These are phyloP conservation scores for Seriola quinqueradiata DNA, from an alignment of 2,113 vertebrate species.

Conservation along the genomic window DNA sequence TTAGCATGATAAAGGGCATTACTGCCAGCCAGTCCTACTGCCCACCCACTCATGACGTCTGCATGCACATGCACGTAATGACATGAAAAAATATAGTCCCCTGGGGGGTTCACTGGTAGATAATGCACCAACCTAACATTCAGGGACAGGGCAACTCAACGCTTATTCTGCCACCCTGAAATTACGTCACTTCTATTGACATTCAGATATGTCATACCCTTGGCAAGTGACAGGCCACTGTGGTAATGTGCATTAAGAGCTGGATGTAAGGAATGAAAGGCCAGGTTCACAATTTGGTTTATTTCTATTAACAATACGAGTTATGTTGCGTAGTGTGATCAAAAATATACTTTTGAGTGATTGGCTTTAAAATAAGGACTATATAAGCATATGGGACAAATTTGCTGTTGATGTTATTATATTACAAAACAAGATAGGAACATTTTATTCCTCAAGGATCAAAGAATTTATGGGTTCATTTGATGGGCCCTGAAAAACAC, in stretches of 20 bases:
- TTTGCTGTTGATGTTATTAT: background rate
- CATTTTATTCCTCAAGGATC: slow-evolving; percentile 16
- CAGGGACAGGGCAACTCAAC: background rate
- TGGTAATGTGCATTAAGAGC: background rate
- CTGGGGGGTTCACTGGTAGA: slow-evolving; percentile 2
- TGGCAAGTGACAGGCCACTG: background rate
- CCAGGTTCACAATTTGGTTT: background rate
- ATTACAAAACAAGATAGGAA: background rate
- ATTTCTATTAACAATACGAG: background rate
- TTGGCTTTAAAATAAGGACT: background rate
- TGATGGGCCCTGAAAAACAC: slow-evolving; percentile 26
- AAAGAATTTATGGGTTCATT: slow-evolving; percentile 22
- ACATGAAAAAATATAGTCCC: slow-evolving; percentile 7
- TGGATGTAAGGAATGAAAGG: background rate
- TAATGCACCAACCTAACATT: slow-evolving; percentile 23
- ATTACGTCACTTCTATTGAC: slow-evolving; percentile 33
- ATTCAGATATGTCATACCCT: slow-evolving; percentile 23
- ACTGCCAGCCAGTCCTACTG: slow-evolving; percentile 40
- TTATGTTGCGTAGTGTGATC: background rate
- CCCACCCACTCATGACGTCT: slow-evolving; percentile 42
- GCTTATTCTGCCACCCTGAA: slow-evolving; percentile 5
- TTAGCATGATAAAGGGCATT: slow-evolving; percentile 78
- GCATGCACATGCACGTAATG: slow-evolving; percentile 15
- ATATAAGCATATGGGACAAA: background rate
- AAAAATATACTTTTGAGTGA: background rate